Evolutionary conservation across 2,113 vertebrate genomes (phyloP), one percentile per base, ranked within the genome.

Genomic region (Carettochelys insculpta): DNA sequence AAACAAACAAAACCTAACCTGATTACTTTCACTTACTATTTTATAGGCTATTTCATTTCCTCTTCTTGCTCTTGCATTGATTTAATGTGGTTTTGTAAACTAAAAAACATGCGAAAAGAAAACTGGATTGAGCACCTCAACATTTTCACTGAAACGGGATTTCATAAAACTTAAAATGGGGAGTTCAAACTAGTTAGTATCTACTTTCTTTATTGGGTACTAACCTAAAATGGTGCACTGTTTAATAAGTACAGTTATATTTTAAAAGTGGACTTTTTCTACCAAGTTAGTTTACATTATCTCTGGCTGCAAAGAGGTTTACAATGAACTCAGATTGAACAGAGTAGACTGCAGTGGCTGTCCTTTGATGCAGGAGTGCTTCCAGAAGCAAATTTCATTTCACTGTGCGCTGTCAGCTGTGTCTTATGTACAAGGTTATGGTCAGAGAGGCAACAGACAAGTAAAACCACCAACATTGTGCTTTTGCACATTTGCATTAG

Each of bases 331-430:
- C 34, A 56, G 78, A 20, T 25, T 31, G 8, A 22, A 38, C 0
- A 61, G 80, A 61, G 85, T 13, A 91, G 0, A 0, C 85, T 1
- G 1, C 2, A 11, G 71, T 1, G 22, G 8, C 84, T 82, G 41
- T 75, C 53, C 54, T 22, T n/a, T 71, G 31, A 86, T 73, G 45
- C 10, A 41, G n/a, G 91, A 91, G 43, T 11, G 4, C 38, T 78
- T 83, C 85, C 90, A 93, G 92, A 53, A 94, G 77, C 82, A 47
- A 80, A 38, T 61, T 92, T 88, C 83, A 90, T 31, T 86, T 93
- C 77, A 92, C 73, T 52, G 45, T 54, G 50, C 77, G 58, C 68
- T 79, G 58, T 65, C 71, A 91, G 82, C 83, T 90, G 54, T 47
- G 85, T 25, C 77, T 86, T 68, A 86, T 71, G 90, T 85, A 77